Evolutionary conservation across 2,113 vertebrate genomes (phyloP), one percentile per base, ranked within the genome.

Genomic region (Pachycephala philippinensis): DNA sequence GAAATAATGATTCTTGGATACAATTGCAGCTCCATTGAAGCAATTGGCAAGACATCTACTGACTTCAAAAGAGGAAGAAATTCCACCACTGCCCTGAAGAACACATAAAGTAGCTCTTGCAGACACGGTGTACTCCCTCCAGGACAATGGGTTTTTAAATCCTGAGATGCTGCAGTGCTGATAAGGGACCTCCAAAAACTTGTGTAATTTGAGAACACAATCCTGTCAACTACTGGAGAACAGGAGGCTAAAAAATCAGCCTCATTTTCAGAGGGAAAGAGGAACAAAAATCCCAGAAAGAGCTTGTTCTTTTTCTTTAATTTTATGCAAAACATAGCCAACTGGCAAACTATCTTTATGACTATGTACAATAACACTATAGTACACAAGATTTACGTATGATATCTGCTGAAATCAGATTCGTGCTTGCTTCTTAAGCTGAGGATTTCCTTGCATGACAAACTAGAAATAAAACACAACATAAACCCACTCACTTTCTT

Each of bases 1-100:
- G 64, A 93, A 95, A 81, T 84, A 93, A 87, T 87, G 91, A 50
- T 74, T 72, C 50, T 83, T 96, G 85, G 95, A 89, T 72, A 59
- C 19, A 59, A 66, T 7, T 94, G 47, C 79, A 94, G 50, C 52
- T 93, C 42, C 71, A 80, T 20, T 94, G 82, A 95, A 94, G 63
- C n/a, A 76, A 80, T 1, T 94, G 95, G 84, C 93, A 91, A 91
- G 49, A 90, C 30, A 94, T 70, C 59, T 52, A 39, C 40, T 39
- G 44, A 82, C 79, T 96, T 95, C 33, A 96, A 79, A 93, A 69
- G 75, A 47, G 47, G 59, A 80, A 87, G 40, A 37, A 91, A 96
- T 90, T 85, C 76, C 75, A 88, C 21, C 70, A 70, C 59, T 42
- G 39, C 28, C 84, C 40, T 77, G 66, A 83, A 80, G 64, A 90